Conservation (phyloP, 2,888 invertebrate genomes). For the Azorinus chamasolen region DNA sequence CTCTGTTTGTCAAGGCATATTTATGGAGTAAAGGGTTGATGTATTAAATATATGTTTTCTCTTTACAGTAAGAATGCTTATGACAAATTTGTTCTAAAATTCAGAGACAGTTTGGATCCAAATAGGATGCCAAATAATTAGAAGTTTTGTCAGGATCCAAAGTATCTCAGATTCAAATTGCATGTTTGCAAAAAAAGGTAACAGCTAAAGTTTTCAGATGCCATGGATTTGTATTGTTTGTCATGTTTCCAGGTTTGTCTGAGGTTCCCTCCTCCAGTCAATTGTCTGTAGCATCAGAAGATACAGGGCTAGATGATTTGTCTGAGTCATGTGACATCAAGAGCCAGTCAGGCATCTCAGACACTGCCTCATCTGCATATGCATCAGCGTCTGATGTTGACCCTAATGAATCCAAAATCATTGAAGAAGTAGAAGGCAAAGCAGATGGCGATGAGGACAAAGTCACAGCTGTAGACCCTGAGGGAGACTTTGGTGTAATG, state of each 20-base stretch:
- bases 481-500: constrained; percentile 53
- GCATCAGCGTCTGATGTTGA: constrained; percentile 47
- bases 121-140: too few relatives aligned
- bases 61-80: too few relatives aligned
- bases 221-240: neutral
- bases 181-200: too few relatives aligned
- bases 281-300: constrained; percentile 78
- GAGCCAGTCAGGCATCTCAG: constrained; percentile 53
- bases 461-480: constrained; percentile 33
- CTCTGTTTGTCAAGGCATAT: too few relatives aligned
- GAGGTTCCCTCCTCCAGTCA: constrained; percentile 69
- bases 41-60: too few relatives aligned
- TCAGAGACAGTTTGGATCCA: too few relatives aligned
- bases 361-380: constrained; percentile 45
- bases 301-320: constrained; percentile 85
- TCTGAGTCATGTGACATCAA: constrained; percentile 73
- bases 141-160: too few relatives aligned
- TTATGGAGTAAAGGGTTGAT: too few relatives aligned
- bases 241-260: constrained; percentile 44
- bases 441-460: constrained; percentile 19
- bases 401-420: constrained; percentile 11
- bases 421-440: constrained; percentile 16
- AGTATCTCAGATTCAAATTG: too few relatives aligned
- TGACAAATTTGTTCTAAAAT: too few relatives aligned
- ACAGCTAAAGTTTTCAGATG: too few relatives aligned